Conservation (phyloP, 1,140 invertebrate species). For the Diplogasteroides magnus region DNA sequence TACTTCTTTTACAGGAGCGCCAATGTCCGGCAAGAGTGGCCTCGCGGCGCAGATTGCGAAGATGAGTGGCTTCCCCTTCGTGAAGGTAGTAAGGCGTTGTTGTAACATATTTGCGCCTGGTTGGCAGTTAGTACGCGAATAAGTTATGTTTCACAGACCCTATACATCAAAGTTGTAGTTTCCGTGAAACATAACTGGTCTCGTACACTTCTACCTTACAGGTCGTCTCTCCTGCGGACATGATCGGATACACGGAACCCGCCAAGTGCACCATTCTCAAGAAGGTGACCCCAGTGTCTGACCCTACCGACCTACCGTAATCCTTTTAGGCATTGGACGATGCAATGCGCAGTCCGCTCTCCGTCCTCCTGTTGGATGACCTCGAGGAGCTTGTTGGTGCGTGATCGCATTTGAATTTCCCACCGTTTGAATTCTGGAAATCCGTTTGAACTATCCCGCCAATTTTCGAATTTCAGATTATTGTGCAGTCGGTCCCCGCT, state of each 20-base stretch:
- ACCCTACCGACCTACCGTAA: not conserved
- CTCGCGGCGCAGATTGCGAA: constrained; percentile 90
- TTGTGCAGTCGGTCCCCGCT: constrained; percentile 90
- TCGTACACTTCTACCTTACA: not conserved
- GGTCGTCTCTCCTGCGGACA: constrained; percentile 78
- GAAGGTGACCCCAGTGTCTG: constrained; percentile 66
- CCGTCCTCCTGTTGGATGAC: constrained; percentile 94
- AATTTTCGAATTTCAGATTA: constrained; percentile 67
- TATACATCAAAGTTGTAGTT: no score
- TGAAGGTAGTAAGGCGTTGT: constrained; percentile 97
- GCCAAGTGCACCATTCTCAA: constrained; percentile 89
- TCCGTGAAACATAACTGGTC: no score
- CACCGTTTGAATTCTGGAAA: no score
- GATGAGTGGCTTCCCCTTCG: constrained; percentile 92
- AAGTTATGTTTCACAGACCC: no score
- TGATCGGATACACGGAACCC: constrained; percentile 92
- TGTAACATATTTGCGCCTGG: no score
- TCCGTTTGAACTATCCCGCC: not conserved
- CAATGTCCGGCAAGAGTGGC: constrained; percentile 77
- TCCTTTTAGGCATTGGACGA: constrained; percentile 82
- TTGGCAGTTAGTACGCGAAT: no score
- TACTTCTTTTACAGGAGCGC: constrained; percentile 62
- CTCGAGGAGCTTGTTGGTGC: constrained; percentile 80
- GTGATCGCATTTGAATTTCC: constrained; percentile 12
- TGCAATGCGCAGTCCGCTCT: constrained; percentile 90